Evolutionary conservation across 53 echinoderm and acorn worm species (phyloP).

Genomic region (Holothuria leucospilota): DNA sequence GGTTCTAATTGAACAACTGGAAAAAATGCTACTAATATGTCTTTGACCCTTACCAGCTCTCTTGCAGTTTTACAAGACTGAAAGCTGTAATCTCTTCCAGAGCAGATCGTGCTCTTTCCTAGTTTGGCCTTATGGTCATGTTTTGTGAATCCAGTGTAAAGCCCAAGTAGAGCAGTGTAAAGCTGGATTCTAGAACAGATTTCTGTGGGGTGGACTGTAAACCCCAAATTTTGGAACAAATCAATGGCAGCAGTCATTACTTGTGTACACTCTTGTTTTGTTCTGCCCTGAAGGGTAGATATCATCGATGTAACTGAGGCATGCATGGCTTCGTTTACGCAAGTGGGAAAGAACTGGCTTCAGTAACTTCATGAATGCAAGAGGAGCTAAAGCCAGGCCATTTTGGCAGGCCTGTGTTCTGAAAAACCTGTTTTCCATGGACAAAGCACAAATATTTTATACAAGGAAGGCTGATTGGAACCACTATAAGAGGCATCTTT

Average conservation of each 20-base stretch:
- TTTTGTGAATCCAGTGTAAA: constrained; percentile 45
- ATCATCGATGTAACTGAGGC: constrained; percentile 8
- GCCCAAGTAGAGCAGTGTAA: constrained; percentile 10
- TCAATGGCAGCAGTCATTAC: neutral
- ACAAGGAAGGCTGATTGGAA: constrained; percentile 45
- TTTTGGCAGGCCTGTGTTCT: constrained; percentile 64
- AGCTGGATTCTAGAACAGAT: constrained; percentile 23
- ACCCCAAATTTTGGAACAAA: constrained; percentile 37
- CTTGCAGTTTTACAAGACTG: constrained; percentile 4
- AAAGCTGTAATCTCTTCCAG: neutral
- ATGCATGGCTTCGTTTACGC: constrained; percentile 45
- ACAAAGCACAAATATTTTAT: constrained; percentile 40
- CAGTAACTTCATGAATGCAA: neutral
- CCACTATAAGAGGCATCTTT: constrained; percentile 65
- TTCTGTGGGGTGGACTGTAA: constrained; percentile 43
- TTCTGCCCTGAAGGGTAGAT: too few species aligned
- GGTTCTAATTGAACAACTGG: constrained; percentile 25
- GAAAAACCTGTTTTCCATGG: constrained; percentile 44
- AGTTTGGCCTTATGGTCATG: constrained; percentile 34
- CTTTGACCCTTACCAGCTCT: constrained; percentile 15
- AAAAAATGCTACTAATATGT: constrained; percentile 1
- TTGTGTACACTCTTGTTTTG: too few species aligned
- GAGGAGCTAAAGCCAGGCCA: constrained; percentile 55
- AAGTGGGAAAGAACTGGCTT: constrained; percentile 52
- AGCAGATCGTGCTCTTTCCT: neutral